These are phyloP conservation scores for Sinelater perroti DNA, from an alignment of 2,888 invertebrate species.

Conservation along the genomic window DNA sequence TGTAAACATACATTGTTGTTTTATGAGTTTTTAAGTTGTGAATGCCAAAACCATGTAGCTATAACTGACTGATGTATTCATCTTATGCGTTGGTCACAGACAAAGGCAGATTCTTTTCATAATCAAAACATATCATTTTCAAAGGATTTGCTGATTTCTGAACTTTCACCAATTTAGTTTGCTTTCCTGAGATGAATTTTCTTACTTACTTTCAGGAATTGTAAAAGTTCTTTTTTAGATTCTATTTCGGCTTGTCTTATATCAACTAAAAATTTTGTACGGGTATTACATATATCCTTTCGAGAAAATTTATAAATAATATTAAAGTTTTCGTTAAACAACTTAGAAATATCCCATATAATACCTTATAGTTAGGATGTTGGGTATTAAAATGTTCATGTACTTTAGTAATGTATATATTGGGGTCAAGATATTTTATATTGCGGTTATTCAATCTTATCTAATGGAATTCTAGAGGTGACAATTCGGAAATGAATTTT, in stretches of 20 bases:
- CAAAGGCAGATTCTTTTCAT: slow-evolving; percentile 31
- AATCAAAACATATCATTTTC: slow-evolving; percentile 25
- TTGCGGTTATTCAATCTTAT: slow-evolving; percentile 31
- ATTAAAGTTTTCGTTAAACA: slow-evolving; percentile 39
- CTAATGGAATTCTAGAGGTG: slow-evolving; percentile 29
- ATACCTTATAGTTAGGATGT: slow-evolving; percentile 18
- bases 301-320: slow-evolving; percentile 30
- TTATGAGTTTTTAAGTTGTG: slow-evolving; percentile 29
- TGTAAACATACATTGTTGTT: slow-evolving; percentile 34
- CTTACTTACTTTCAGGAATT: slow-evolving; percentile 16
- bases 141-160: slow-evolving; percentile 15
- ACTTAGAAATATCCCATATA: slow-evolving; percentile 32
- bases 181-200: slow-evolving; percentile 31
- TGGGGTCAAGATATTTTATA: slow-evolving; percentile 29
- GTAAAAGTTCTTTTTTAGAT: slow-evolving; percentile 14
- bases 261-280: too few relatives aligned
- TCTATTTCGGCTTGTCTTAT: slow-evolving; percentile 21
- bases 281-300: slow-evolving; percentile 35
- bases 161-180: slow-evolving; percentile 7
- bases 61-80: slow-evolving; percentile 32
- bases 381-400: slow-evolving; percentile 13
- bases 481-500: slow-evolving; percentile 10
- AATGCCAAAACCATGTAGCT: slow-evolving; percentile 35
- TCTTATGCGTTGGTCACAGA: slow-evolving; percentile 34
- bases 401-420: slow-evolving; percentile 28